Percentiles rank a stretch among this genome's conserved stretches.
phyloP scores from a whole-genome alignment of 2,797 vertebrate species.

The Iguana delicatissima region DNA sequence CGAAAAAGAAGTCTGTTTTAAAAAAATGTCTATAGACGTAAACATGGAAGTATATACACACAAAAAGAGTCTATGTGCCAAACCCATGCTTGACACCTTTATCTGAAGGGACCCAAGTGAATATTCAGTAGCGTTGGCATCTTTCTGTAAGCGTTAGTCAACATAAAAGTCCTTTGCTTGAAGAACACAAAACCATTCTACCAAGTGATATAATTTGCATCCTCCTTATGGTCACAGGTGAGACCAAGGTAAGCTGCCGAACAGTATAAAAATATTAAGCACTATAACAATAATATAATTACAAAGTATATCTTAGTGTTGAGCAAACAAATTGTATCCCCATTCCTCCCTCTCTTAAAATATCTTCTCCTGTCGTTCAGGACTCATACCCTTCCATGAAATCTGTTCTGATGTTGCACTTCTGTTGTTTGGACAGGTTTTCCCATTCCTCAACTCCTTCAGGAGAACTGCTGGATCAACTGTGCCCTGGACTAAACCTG shows the following conservation, averaged over 20 bases:
- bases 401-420: too few relatives aligned
- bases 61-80: neutral
- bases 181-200: neutral
- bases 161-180: neutral
- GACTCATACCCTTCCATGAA: neutral
- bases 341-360: too few relatives aligned
- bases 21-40: neutral
- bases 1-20: neutral
- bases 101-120: neutral
- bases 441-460: neutral
- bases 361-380: neutral
- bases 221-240: neutral
- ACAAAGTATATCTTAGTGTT: neutral
- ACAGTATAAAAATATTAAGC: neutral
- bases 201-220: neutral
- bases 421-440: neutral
- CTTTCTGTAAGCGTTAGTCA: neutral
- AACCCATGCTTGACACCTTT: neutral
- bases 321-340: neutral
- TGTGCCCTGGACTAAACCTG: too few relatives aligned
- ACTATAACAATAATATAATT: neutral
- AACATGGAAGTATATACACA: neutral
- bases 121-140: neutral
- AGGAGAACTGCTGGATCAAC: neutral
- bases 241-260: neutral